Evolutionary conservation across 2,797 vertebrate genomes (phyloP).

Genomic region (Avahi laniger): DNA sequence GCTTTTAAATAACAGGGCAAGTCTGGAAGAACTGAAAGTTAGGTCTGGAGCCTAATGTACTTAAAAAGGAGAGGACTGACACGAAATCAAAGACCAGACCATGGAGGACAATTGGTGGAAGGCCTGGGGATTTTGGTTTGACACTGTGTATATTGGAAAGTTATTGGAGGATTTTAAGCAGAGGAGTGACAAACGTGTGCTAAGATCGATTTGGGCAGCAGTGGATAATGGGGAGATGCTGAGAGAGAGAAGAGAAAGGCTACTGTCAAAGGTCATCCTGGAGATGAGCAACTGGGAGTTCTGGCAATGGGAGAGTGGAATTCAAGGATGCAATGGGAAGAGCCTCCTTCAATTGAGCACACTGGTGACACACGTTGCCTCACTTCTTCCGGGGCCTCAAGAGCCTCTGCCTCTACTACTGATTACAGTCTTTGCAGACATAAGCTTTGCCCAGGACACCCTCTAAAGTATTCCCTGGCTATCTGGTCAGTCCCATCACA

Average conservation of each 20-base stretch:
- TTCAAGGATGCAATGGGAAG: background rate
- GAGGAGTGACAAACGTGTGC: background rate
- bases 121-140: background rate
- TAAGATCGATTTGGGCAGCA: background rate
- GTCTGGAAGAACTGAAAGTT: background rate
- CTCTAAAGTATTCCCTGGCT: background rate
- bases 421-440: background rate
- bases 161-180: background rate
- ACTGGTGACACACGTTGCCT: background rate
- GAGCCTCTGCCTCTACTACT: background rate
- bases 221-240: background rate
- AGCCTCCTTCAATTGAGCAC: background rate
- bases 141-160: background rate
- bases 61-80: background rate
- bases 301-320: accelerated
- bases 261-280: background rate
- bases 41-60: background rate
- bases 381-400: background rate
- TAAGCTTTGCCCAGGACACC: background rate
- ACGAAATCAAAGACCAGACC: background rate
- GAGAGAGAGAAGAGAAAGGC: background rate
- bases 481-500: background rate
- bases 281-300: background rate
- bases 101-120: background rate
- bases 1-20: background rate